phyloP scores from a whole-genome alignment of 2,888 invertebrate species.

The Petrophora chlorosata region DNA sequence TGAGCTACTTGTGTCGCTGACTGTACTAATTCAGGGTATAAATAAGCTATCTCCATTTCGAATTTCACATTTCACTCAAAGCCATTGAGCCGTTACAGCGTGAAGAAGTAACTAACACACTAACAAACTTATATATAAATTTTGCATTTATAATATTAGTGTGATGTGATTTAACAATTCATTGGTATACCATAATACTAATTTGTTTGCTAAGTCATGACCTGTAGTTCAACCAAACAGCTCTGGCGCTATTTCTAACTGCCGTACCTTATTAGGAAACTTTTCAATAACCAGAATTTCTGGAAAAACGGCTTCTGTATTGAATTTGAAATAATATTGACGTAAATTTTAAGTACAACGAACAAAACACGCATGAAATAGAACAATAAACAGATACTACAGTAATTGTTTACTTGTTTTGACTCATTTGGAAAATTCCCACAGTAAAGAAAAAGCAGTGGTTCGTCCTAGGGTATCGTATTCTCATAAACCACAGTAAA shows the following conservation, averaged over 20 bases:
- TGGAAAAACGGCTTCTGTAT: constrained; percentile 23
- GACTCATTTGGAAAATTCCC: constrained; percentile 1
- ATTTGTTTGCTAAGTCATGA: constrained; percentile 25
- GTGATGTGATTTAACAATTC: not conserved
- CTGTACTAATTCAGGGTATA: too few relatives aligned
- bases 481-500: too few relatives aligned
- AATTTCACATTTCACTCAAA: too few relatives aligned
- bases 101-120: too few relatives aligned
- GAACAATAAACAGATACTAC: constrained; percentile 28
- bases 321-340: constrained; percentile 18
- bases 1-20: too few relatives aligned
- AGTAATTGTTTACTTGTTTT: constrained; percentile 20
- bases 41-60: too few relatives aligned
- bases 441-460: not conserved
- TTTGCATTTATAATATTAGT: too few relatives aligned
- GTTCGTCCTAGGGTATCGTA: too few relatives aligned
- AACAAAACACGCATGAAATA: constrained; percentile 26
- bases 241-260: constrained; percentile 21
- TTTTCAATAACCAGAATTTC: constrained; percentile 9
- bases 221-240: constrained; percentile 20
- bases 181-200: constrained; percentile 8
- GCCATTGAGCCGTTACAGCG: too few relatives aligned
- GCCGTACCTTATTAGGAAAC: not conserved
- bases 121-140: too few relatives aligned
- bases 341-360: constrained; percentile 12